These are phyloP conservation scores for Nysson spinosus DNA, from an alignment of 2,888 invertebrate species.

Conservation along the genomic window DNA sequence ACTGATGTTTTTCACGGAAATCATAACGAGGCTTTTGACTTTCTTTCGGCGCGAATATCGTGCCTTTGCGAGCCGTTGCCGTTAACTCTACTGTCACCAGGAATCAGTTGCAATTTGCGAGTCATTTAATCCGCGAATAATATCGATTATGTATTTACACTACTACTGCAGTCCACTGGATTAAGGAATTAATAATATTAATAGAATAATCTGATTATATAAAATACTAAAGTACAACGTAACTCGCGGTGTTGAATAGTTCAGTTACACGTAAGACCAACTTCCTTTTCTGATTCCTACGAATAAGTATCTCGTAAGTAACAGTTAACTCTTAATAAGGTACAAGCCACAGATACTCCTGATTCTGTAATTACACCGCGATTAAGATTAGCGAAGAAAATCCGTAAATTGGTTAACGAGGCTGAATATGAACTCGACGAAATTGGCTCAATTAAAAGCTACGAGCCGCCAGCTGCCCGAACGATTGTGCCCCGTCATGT, in stretches of 20 bases:
- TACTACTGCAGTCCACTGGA: too few relatives aligned
- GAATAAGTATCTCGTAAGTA: neutral
- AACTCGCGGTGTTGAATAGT: too few relatives aligned
- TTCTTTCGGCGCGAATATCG: neutral
- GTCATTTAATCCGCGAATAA: slow-evolving; percentile 35
- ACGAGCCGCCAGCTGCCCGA: slow-evolving; percentile 63
- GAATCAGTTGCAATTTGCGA: slow-evolving; percentile 16
- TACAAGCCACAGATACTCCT: neutral
- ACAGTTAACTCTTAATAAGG: neutral
- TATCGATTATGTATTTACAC: too few relatives aligned
- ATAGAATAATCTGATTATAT: too few relatives aligned
- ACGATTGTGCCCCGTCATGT: slow-evolving; percentile 67
- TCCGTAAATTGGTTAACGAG: slow-evolving; percentile 71
- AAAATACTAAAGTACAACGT: too few relatives aligned
- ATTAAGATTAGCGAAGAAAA: slow-evolving; percentile 71
- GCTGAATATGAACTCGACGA: slow-evolving; percentile 61
- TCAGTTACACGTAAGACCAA: too few relatives aligned
- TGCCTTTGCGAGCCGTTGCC: slow-evolving; percentile 1
- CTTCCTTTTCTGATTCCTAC: too few relatives aligned
- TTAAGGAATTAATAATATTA: too few relatives aligned
- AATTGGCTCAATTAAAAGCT: slow-evolving; percentile 71
- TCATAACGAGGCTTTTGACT: slow-evolving; percentile 29
- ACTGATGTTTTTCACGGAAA: slow-evolving; percentile 41
- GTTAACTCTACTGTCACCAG: too few relatives aligned
- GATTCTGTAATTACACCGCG: slow-evolving; percentile 16